phyloP scores from a whole-genome alignment of 2,797 vertebrate species.

The Australoheros facetus region DNA sequence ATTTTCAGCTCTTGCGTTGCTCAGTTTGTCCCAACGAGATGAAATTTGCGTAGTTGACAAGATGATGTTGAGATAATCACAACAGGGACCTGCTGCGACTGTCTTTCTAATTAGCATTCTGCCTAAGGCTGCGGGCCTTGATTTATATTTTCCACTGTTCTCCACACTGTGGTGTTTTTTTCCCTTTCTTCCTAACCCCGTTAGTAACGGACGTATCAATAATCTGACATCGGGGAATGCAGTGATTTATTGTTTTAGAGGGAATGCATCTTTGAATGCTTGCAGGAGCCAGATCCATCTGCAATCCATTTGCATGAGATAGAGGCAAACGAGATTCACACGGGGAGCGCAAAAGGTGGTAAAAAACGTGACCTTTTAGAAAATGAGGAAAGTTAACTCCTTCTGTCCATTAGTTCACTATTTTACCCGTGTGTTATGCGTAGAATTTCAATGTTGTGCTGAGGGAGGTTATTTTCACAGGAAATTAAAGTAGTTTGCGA shows the following conservation, averaged over 20 bases:
- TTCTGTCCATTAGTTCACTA: neutral
- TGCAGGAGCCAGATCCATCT: slow-evolving; percentile 69
- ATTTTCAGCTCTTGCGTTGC: slow-evolving; percentile 45
- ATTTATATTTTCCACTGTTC: slow-evolving; percentile 60
- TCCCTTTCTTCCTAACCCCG: slow-evolving; percentile 19
- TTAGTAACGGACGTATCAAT: slow-evolving; percentile 65
- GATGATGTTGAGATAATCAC: slow-evolving; percentile 71
- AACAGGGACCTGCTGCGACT: slow-evolving; percentile 56
- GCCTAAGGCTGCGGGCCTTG: slow-evolving; percentile 46
- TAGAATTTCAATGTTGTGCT: neutral
- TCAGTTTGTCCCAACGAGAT: slow-evolving; percentile 61
- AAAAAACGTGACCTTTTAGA: slow-evolving; percentile 39
- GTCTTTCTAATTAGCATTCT: slow-evolving; percentile 69
- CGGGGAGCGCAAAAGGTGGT: slow-evolving; percentile 31
- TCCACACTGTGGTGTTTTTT: neutral
- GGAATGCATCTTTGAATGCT: slow-evolving; percentile 69
- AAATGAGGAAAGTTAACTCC: slow-evolving; percentile 9
- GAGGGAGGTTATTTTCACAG: neutral
- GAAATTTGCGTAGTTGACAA: slow-evolving; percentile 71
- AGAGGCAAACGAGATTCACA: slow-evolving; percentile 34
- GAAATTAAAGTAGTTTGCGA: neutral
- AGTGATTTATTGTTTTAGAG: slow-evolving; percentile 75
- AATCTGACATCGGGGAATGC: slow-evolving; percentile 69
- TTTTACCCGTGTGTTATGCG: neutral
- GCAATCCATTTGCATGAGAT: slow-evolving; percentile 62